Evolutionary conservation across 2,888 invertebrate species (phyloP), one percentile per base, ranked within the genome.

Genomic region (Pyralis farinalis): DNA sequence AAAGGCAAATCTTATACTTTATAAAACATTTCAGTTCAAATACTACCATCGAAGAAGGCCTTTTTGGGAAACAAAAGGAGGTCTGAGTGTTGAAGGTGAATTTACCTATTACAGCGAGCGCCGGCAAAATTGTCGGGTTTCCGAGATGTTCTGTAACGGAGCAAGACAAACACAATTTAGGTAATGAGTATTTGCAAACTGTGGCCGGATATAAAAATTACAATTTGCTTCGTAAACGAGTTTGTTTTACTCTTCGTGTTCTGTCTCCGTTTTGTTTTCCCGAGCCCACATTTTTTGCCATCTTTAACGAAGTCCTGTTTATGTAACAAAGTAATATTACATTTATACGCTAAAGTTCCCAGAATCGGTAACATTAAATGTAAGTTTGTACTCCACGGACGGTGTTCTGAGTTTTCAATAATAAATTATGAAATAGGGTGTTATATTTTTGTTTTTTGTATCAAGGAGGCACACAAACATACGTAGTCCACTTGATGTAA

Each of bases 131-230:
- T 56, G 60, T 49, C 50, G 46, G 47, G 49, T 53, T 52, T 51
- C 51, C 38, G 45, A 53, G 57, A 56, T 53, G 53, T 47, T 53
- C 57, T 49, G 51, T 46, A 54, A 56, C 56, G 55, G 66, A 70
- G 67, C 62, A 71, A 71, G 58, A 68, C 69, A 74, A 80, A 77
- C 64, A 71, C 70, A 71, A 77, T 78, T 79, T 72, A 58, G 61
- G 62, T 74, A 76, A 77, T 62, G 69, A 71, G 63, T 71, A 63
- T 76, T 77, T 73, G 64, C 64, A 44, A 58, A 66, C 50, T 55
- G 52, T 44, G 55, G 61, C 55, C 57, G 60, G 58, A 62, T 63
- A 56, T 61, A 60, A 68, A 65, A 70, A 73, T 70, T 71, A 71
- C 64, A 70, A 64, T 67, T 72, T 69, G 52, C 60, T 60, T 59